These are phyloP conservation scores for Bucco capensis DNA, from an alignment of 2,113 vertebrate genomes.

Conservation along the genomic window DNA sequence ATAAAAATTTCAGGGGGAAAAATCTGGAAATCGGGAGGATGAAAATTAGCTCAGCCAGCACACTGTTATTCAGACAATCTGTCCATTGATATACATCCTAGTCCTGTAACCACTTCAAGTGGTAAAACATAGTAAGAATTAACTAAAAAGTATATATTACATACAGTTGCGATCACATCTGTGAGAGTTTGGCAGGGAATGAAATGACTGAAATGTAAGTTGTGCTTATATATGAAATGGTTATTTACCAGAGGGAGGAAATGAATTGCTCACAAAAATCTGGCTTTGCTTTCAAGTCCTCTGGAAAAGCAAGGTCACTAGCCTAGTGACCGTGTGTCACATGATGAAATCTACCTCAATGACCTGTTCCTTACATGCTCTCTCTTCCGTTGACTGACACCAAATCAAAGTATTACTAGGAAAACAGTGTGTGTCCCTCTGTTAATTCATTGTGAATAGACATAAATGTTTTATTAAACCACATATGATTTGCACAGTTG, in stretches of 20 bases:
- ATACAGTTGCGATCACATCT: background rate
- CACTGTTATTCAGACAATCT: background rate
- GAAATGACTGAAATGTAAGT: background rate
- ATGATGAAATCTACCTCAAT: background rate
- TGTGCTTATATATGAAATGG: background rate
- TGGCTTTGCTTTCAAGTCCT: background rate
- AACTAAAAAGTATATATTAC: background rate
- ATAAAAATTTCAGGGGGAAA: background rate
- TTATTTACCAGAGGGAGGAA: background rate
- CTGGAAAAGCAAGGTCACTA: background rate
- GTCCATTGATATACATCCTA: background rate
- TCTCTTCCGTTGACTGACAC: constrained; percentile 14
- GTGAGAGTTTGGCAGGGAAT: background rate
- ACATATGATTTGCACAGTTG: background rate
- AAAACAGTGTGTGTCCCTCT: constrained; percentile 33
- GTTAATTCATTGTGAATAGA: constrained; percentile 59
- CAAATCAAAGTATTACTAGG: constrained; percentile 55
- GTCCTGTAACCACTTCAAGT: background rate
- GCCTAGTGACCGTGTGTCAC: background rate
- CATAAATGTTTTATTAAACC: constrained; percentile 52
- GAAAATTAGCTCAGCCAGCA: background rate
- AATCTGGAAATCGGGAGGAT: background rate
- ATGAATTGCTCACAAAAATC: background rate
- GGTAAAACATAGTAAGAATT: background rate
- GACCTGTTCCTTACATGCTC: background rate